A percentile compares a stretch with the other conserved stretches of the same genome.
Evolutionary conservation across 2,113 vertebrate species (phyloP).

Genomic region (Tonatia bakeri): DNA sequence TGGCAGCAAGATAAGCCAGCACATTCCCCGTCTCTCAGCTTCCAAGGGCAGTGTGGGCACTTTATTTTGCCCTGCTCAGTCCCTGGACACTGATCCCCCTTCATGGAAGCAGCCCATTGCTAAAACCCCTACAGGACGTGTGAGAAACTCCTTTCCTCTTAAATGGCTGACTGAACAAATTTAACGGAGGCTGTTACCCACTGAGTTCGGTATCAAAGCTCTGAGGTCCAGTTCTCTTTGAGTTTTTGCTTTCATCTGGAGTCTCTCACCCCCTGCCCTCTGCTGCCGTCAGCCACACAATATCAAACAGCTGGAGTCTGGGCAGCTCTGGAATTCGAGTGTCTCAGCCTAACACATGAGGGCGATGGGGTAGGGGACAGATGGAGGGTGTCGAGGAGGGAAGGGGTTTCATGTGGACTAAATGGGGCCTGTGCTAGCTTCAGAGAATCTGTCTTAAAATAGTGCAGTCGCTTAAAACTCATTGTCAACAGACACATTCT

Average conservation of each 20-base stretch:
- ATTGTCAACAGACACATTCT: background rate
- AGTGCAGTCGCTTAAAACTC: background rate
- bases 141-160: conserved; percentile 82
- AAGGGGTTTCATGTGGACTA: conserved; percentile 48
- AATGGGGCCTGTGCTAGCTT: conserved; percentile 13
- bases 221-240: conserved; percentile 80
- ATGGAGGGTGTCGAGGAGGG: conserved; percentile 53
- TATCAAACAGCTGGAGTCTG: conserved; percentile 85
- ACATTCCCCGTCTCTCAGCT: background rate
- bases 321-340: conserved; percentile 63
- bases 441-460: background rate
- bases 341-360: conserved; percentile 62
- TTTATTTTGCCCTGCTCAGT: background rate
- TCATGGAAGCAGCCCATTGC: background rate
- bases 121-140: conserved; percentile 64
- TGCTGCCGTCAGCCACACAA: conserved; percentile 75
- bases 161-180: conserved; percentile 84
- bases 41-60: background rate
- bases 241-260: conserved; percentile 82
- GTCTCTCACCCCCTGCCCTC: conserved; percentile 74
- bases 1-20: background rate
- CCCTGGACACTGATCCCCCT: background rate
- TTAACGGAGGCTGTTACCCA: conserved; percentile 84
- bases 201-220: conserved; percentile 79
- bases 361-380: background rate